Evolutionary conservation across 2,113 vertebrate species (phyloP).

Genomic region (Sinocyclocheilus grahami): DNA sequence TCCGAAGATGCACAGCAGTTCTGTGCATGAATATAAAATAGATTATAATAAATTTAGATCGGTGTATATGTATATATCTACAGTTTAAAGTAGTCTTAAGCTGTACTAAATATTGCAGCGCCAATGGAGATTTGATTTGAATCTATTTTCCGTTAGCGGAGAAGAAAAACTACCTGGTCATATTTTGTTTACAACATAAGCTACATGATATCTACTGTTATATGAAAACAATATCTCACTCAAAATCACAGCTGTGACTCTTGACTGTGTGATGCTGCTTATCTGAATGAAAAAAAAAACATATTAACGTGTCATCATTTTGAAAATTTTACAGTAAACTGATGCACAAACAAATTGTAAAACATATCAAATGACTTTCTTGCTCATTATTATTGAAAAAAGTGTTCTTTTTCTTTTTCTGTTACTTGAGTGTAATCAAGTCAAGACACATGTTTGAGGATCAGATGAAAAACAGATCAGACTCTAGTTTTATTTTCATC

Average conservation of each 20-base stretch:
- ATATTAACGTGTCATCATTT: too few relatives aligned
- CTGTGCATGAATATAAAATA: neutral
- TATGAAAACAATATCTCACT: neutral
- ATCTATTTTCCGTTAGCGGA: neutral
- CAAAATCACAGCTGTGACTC: neutral
- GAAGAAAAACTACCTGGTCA: too few relatives aligned
- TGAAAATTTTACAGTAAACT: neutral
- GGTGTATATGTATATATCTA: neutral
- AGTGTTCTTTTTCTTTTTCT: too few relatives aligned
- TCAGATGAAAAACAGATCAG: slow-evolving; percentile 35
- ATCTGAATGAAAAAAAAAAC: neutral
- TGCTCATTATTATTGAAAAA: slow-evolving; percentile 2
- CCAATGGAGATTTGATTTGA: neutral
- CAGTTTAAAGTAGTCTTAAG: neutral
- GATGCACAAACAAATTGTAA: too few relatives aligned
- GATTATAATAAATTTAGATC: too few relatives aligned
- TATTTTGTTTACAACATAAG: neutral
- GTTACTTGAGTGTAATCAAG: neutral
- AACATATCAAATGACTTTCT: neutral
- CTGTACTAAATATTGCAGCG: neutral
- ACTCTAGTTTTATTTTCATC: slow-evolving; percentile 34
- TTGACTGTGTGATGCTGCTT: neutral
- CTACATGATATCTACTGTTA: neutral
- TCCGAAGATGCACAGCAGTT: neutral
- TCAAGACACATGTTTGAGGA: slow-evolving; percentile 22